Conservation (phyloP, 1,140 invertebrate species). For the Listronotus bonariensis region DNA sequence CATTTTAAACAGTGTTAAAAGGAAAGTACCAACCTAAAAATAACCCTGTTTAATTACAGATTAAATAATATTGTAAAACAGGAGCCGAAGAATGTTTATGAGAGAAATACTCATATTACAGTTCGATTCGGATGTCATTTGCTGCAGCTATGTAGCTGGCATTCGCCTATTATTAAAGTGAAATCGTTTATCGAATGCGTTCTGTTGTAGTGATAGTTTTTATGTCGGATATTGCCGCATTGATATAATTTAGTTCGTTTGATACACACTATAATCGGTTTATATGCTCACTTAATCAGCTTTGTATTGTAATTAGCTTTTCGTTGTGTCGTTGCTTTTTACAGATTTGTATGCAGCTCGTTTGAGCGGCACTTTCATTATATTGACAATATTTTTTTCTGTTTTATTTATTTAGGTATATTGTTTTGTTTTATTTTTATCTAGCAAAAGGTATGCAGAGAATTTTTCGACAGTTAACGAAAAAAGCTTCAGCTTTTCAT, state of each 20-base stretch:
- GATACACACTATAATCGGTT: constrained; percentile 11
- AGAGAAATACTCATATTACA: constrained; percentile 14
- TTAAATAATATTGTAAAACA: too few relatives aligned
- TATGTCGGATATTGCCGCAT: constrained; percentile 8
- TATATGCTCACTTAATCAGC: constrained; percentile 11
- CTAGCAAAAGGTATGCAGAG: too few relatives aligned
- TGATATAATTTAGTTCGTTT: constrained; percentile 19
- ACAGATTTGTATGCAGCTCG: too few relatives aligned
- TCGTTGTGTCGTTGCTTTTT: not conserved
- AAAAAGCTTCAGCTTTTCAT: too few relatives aligned
- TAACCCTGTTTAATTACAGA: too few relatives aligned
- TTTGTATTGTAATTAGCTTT: constrained; percentile 9
- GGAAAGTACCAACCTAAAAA: too few relatives aligned
- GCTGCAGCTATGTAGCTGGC: constrained; percentile 2
- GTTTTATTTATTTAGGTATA: too few relatives aligned
- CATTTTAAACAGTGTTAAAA: too few relatives aligned
- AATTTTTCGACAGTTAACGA: too few relatives aligned
- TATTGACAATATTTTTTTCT: too few relatives aligned
- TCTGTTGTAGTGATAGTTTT: constrained; percentile 16
- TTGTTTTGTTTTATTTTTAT: too few relatives aligned
- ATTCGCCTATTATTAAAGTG: constrained; percentile 10
- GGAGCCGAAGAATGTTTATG: constrained; percentile 4
- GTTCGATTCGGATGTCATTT: constrained; percentile 13
- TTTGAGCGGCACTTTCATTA: too few relatives aligned
- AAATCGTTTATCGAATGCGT: constrained; percentile 17